phyloP scores from a whole-genome alignment of 2,797 vertebrate species.

The Aphelocoma californica region DNA sequence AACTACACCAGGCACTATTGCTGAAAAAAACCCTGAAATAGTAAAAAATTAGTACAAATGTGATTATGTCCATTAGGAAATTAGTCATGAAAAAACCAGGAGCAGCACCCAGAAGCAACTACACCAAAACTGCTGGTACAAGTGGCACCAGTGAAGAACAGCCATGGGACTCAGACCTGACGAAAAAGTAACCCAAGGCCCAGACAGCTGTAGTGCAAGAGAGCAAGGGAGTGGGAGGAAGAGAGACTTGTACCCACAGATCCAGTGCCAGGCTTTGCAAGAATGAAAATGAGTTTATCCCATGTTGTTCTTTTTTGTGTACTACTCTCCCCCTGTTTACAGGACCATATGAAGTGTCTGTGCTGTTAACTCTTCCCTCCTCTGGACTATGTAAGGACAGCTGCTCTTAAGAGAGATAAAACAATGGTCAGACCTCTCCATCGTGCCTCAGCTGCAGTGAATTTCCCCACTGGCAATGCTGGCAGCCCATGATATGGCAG shows the following conservation, averaged over 20 bases:
- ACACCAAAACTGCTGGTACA: background rate
- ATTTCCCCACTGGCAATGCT: rapidly evolving
- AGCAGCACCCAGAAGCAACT: rapidly evolving
- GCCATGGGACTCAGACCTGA: background rate
- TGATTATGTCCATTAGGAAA: background rate
- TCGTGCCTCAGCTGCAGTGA: background rate
- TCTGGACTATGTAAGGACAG: background rate
- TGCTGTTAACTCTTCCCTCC: background rate
- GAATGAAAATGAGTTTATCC: background rate
- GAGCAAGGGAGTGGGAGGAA: background rate
- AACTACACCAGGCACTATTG: background rate
- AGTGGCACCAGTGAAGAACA: background rate
- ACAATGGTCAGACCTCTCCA: background rate
- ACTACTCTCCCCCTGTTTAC: background rate
- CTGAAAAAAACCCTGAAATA: rapidly evolving
- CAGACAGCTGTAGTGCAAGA: background rate
- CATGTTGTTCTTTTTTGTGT: background rate
- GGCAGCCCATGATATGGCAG: rapidly evolving
- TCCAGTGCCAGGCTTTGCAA: background rate
- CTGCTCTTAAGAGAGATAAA: background rate
- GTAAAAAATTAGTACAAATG: background rate
- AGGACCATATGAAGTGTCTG: background rate
- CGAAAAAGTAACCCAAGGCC: background rate
- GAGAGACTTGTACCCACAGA: background rate
- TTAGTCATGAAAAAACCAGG: background rate